Evolutionary conservation across 2,888 invertebrate species (phyloP).

Genomic region (Acheta domesticus): DNA sequence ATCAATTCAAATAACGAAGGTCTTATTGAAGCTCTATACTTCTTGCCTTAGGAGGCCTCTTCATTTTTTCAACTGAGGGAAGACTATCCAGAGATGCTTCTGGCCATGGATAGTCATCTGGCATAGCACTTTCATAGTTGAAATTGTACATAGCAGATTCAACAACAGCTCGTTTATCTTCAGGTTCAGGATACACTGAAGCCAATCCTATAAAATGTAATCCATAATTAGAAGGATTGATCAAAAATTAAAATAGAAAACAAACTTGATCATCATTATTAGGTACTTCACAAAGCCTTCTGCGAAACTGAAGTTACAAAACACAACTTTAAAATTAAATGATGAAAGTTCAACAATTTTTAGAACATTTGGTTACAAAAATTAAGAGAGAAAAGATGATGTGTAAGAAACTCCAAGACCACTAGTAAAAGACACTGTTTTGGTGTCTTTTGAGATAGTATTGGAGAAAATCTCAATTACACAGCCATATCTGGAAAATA

Average conservation of each 20-base stretch:
- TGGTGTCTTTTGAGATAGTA: too few species aligned
- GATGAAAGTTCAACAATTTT: too few species aligned
- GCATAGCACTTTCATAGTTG: constrained; percentile 75
- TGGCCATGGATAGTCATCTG: constrained; percentile 54
- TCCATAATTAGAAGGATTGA: constrained; percentile 27
- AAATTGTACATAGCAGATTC: constrained; percentile 72
- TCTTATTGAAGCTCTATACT: constrained; percentile 28
- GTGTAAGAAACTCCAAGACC: too few species aligned
- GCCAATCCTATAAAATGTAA: constrained; percentile 64
- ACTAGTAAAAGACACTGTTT: too few species aligned
- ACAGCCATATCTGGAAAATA: too few species aligned
- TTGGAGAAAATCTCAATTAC: too few species aligned
- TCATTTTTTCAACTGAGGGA: constrained; percentile 29
- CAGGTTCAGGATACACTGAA: constrained; percentile 81
- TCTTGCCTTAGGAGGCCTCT: constrained; percentile 31
- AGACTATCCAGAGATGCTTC: constrained; percentile 22
- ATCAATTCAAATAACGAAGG: background rate
- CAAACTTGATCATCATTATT: background rate
- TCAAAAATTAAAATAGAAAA: background rate
- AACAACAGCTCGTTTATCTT: constrained; percentile 68
- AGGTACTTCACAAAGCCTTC: background rate
- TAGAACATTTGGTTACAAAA: too few species aligned
- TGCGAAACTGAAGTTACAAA: too few species aligned
- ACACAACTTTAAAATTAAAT: too few species aligned
- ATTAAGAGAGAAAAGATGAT: too few species aligned